Conservation (phyloP, 2,113 vertebrate genomes). For the Dicaeum eximium region DNA sequence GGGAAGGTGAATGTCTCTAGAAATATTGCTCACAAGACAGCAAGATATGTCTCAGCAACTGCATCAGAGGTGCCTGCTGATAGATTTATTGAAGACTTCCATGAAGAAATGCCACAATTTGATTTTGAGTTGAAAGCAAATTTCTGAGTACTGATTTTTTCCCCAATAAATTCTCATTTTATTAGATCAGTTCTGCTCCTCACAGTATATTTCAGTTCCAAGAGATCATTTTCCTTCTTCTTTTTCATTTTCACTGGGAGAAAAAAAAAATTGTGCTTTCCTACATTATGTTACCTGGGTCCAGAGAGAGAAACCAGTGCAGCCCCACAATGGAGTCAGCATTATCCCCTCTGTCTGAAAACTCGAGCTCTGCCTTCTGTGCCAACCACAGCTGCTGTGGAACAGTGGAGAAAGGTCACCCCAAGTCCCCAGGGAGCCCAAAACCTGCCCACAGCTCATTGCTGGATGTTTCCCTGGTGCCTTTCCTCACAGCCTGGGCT, state of each 20-base stretch:
- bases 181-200: neutral
- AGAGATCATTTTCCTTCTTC: neutral
- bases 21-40: neutral
- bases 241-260: neutral
- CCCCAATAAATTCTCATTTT: neutral
- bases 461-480: neutral
- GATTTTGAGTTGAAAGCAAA: constrained; percentile 5
- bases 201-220: neutral
- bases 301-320: neutral
- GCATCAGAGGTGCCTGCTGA: neutral
- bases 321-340: neutral
- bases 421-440: neutral
- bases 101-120: neutral
- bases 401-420: neutral
- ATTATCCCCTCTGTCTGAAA: neutral
- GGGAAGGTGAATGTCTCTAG: neutral
- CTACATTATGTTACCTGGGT: neutral
- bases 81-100: neutral
- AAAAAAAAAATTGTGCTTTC: neutral
- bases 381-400: neutral
- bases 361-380: neutral
- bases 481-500: neutral
- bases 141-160: neutral
- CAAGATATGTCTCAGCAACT: neutral
- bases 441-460: neutral